Evolutionary conservation across 1,140 invertebrate genomes (phyloP).

Genomic region (Hyphantria cunea): DNA sequence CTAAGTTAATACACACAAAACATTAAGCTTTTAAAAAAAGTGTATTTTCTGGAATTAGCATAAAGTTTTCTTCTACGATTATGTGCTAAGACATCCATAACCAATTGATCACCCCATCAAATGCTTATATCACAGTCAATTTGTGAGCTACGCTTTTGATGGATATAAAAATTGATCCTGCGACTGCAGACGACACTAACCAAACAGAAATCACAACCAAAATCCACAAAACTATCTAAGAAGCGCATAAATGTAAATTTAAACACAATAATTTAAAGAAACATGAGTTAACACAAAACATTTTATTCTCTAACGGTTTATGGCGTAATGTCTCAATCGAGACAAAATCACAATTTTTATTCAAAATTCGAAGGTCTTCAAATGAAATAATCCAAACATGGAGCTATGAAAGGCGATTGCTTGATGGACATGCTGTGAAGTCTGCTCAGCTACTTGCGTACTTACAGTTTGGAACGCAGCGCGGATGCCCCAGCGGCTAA

Average conservation of each 20-base stretch:
- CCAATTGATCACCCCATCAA: constrained; percentile 74
- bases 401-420: constrained; percentile 3
- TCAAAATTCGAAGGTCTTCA: not conserved
- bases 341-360: too few species aligned
- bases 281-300: too few species aligned
- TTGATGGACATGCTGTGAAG: constrained; percentile 45
- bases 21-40: too few species aligned
- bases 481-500: constrained; percentile 85
- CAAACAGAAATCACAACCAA: constrained; percentile 66
- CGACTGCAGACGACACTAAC: constrained; percentile 63
- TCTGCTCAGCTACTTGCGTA: constrained; percentile 57
- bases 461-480: constrained; percentile 85
- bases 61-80: constrained; percentile 27
- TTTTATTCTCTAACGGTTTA: too few species aligned
- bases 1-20: too few species aligned
- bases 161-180: constrained; percentile 75
- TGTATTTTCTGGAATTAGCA: too few species aligned
- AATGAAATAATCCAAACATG: constrained; percentile 11
- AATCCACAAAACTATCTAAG: constrained; percentile 2
- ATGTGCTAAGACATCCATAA: constrained; percentile 72
- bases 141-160: constrained; percentile 53
- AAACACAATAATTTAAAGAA: too few species aligned
- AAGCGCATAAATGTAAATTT: too few species aligned
- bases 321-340: too few species aligned
- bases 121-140: constrained; percentile 34